phyloP scores from a whole-genome alignment of 2,113 vertebrate species.

The Choloepus hoffmanni region DNA sequence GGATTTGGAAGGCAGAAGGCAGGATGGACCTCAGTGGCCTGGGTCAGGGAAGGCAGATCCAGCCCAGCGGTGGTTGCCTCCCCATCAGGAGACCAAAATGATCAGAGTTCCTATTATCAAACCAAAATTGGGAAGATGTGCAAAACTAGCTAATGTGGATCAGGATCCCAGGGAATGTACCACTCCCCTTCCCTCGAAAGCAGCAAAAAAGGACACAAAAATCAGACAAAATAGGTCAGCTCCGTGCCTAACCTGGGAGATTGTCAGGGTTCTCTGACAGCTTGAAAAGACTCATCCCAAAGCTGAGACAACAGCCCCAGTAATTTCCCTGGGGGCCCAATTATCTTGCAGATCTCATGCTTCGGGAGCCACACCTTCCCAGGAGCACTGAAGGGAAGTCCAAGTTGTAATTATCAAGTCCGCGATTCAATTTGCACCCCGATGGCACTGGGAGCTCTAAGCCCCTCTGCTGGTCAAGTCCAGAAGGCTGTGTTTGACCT shows the following conservation, averaged over 20 bases:
- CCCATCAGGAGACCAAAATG: neutral
- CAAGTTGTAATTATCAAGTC: neutral
- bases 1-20: neutral
- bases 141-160: neutral
- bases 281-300: neutral
- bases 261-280: slow-evolving; percentile 53
- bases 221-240: neutral
- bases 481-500: neutral
- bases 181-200: neutral
- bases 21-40: neutral
- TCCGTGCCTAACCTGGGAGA: neutral
- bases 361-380: neutral
- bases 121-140: neutral
- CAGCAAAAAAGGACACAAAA: neutral
- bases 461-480: neutral
- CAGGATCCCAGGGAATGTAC: neutral
- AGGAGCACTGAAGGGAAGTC: neutral
- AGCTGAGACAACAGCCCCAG: slow-evolving; percentile 23
- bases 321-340: slow-evolving; percentile 52
- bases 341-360: neutral
- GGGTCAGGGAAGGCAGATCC: neutral
- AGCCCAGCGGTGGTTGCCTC: neutral
- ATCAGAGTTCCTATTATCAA: neutral
- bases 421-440: neutral
- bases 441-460: neutral